phyloP scores from a whole-genome alignment of 2,888 invertebrate species.

The Euproctis similis region DNA sequence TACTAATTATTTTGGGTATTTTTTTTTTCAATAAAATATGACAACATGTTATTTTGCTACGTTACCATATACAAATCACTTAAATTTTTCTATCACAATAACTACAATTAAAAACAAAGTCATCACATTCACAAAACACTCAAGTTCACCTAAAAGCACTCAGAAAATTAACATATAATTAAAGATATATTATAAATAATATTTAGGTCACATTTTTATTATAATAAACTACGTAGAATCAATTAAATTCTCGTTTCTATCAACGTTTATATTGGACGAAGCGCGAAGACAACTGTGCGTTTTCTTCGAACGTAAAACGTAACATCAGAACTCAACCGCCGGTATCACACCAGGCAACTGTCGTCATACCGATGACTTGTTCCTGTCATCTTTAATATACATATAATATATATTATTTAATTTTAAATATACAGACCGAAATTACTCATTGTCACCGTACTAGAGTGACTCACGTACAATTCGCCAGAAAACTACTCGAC shows the following conservation, averaged over 20 bases:
- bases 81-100: constrained; percentile 18
- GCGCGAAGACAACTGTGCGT: constrained; percentile 58
- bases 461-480: constrained; percentile 21
- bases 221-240: constrained; percentile 31
- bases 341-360: constrained; percentile 25
- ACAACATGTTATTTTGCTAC: constrained; percentile 1
- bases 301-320: constrained; percentile 43
- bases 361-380: constrained; percentile 39
- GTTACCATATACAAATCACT: constrained; percentile 3
- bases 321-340: constrained; percentile 18
- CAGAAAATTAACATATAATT: constrained; percentile 15
- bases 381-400: constrained; percentile 26
- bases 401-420: too few relatives aligned
- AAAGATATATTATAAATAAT: too few relatives aligned
- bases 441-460: constrained; percentile 23
- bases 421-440: constrained; percentile 19
- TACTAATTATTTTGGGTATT: too few relatives aligned
- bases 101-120: constrained; percentile 9
- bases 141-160: constrained; percentile 18
- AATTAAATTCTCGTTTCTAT: too few relatives aligned
- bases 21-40: too few relatives aligned
- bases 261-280: constrained; percentile 62
- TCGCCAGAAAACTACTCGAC: constrained; percentile 13
- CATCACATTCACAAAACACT: constrained; percentile 19
- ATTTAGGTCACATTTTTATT: constrained; percentile 10